phyloP scores from a whole-genome alignment of 2,888 invertebrate genomes.

The Parnassius orleans region DNA sequence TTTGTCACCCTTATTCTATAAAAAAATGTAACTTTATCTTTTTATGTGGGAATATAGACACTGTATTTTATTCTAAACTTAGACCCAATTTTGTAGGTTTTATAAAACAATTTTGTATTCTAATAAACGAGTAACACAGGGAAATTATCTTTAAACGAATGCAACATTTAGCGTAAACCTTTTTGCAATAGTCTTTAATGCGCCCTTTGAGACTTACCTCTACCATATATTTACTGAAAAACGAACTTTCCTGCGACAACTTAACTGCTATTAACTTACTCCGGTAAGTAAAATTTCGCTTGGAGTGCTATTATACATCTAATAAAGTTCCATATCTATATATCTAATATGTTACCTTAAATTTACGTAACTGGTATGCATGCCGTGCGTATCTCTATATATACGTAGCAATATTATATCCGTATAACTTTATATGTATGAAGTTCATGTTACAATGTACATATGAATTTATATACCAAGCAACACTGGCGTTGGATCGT shows the following conservation, averaged over 20 bases:
- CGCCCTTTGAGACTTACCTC: conserved; percentile 5
- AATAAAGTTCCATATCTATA: not conserved
- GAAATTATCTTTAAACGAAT: not conserved
- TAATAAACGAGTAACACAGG: too few species aligned
- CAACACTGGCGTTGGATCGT: conserved; percentile 5
- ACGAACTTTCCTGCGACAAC: not conserved
- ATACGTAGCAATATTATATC: conserved; percentile 20
- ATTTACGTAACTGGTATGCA: conserved; percentile 21
- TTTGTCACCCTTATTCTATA: too few species aligned
- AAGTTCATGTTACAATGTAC: conserved; percentile 11
- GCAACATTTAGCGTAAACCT: conserved; percentile 4
- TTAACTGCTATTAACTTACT: not conserved
- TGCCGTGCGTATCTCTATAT: conserved; percentile 9
- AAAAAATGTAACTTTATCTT: too few species aligned
- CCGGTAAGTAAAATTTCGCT: not conserved
- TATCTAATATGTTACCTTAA: conserved; percentile 9
- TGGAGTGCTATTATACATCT: too few species aligned
- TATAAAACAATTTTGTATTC: too few species aligned
- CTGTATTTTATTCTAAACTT: too few species aligned
- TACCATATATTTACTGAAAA: not conserved
- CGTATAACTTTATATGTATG: conserved; percentile 24
- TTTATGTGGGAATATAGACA: too few species aligned
- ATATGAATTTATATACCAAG: conserved; percentile 20
- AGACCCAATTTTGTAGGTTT: too few species aligned
- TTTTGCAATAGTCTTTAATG: conserved; percentile 14